Evolutionary conservation across 1,140 invertebrate species (phyloP).

Genomic region (Theocolax elegans): DNA sequence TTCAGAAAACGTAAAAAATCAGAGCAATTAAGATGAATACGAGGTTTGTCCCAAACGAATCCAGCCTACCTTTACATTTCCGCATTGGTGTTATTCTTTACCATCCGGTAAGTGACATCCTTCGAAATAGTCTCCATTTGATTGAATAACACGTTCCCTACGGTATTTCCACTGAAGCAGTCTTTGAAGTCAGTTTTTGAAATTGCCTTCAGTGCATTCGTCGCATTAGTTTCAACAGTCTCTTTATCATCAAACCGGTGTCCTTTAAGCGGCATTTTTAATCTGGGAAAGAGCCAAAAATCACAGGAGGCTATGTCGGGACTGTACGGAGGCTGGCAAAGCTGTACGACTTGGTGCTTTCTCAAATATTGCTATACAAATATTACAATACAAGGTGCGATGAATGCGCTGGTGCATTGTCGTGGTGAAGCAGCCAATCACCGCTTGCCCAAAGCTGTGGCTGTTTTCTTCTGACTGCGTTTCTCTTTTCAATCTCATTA

Average conservation of each 20-base stretch:
- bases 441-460: background rate
- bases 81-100: too few relatives aligned
- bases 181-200: background rate
- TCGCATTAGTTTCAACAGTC: background rate
- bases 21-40: too few relatives aligned
- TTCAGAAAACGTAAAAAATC: too few relatives aligned
- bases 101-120: background rate
- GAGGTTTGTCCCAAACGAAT: too few relatives aligned
- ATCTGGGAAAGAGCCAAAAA: background rate
- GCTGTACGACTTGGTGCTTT: background rate
- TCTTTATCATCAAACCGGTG: background rate
- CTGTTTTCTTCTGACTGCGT: too few relatives aligned
- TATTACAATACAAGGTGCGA: background rate
- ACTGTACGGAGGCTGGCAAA: background rate
- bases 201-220: conserved; percentile 4
- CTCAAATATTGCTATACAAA: background rate
- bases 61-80: too few relatives aligned
- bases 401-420: too few relatives aligned
- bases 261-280: background rate
- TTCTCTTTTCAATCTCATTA: too few relatives aligned
- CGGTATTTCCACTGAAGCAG: conserved; percentile 7
- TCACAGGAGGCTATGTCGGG: too few relatives aligned
- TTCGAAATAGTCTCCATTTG: conserved; percentile 43
- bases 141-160: conserved; percentile 32
- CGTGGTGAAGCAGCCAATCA: background rate